Conservation (phyloP, 2,888 invertebrate species). For the Trimorus sp. region DNA sequence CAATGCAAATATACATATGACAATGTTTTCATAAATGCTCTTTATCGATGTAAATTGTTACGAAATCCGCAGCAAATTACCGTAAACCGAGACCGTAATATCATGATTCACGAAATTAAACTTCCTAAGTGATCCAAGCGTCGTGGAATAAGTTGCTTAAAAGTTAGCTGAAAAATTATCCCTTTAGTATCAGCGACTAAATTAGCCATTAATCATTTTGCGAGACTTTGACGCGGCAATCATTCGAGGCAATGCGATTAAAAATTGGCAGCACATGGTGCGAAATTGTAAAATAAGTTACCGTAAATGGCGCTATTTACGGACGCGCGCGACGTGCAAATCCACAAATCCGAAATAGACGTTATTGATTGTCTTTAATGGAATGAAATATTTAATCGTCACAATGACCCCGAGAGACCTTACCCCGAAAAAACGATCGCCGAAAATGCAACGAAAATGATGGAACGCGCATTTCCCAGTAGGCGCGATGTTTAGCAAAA, state of each 20-base stretch:
- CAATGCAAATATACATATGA: no score
- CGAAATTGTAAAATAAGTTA: constrained; percentile 2
- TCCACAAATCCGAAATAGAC: constrained; percentile 6
- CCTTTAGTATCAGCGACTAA: neutral
- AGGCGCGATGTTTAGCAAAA: no score
- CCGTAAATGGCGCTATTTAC: neutral
- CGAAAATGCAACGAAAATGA: neutral
- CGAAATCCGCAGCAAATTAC: no score
- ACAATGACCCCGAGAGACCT: constrained; percentile 21
- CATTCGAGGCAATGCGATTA: neutral
- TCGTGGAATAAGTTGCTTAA: constrained; percentile 3
- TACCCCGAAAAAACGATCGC: neutral
- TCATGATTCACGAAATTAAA: constrained; percentile 2
- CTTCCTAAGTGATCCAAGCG: constrained; percentile 1
- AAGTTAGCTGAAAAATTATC: constrained; percentile 7
- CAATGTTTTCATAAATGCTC: no score
- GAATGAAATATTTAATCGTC: constrained; percentile 19
- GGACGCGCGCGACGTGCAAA: neutral
- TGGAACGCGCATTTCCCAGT: no score
- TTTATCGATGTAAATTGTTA: no score
- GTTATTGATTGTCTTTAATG: constrained; percentile 17
- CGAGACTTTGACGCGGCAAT: constrained; percentile 1
- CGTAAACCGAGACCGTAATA: no score
- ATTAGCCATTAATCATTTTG: neutral
- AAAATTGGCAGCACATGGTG: neutral